phyloP scores from a whole-genome alignment of 2,113 vertebrate species.

The Petaurus breviceps region DNA sequence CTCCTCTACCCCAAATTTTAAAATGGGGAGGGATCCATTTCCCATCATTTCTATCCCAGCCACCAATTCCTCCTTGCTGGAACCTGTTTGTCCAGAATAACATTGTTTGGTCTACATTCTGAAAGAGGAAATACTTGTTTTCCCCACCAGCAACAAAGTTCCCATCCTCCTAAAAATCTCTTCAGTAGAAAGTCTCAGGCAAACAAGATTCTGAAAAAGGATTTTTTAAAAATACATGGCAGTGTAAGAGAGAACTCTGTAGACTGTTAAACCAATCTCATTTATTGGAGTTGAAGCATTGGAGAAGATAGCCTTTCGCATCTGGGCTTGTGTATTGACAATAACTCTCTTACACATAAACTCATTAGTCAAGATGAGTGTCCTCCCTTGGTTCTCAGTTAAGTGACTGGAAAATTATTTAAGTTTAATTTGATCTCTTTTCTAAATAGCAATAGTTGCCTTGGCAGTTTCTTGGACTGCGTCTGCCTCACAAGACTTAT shows the following conservation, averaged over 20 bases:
- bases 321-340: background rate
- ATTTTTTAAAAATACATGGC: background rate
- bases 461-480: background rate
- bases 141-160: background rate
- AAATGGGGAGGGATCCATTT: background rate
- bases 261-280: background rate
- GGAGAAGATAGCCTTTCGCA: background rate
- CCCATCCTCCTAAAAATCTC: background rate
- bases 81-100: background rate
- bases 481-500: background rate
- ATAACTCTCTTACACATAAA: background rate
- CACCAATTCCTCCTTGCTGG: background rate
- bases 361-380: background rate
- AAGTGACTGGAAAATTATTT: background rate
- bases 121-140: background rate
- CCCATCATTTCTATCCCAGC: background rate
- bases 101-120: background rate
- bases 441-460: background rate
- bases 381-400: background rate
- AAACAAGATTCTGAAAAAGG: background rate
- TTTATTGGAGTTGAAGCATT: background rate
- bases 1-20: background rate
- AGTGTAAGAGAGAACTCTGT: background rate
- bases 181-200: background rate
- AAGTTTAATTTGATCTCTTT: background rate